Evolutionary conservation across 2,888 invertebrate species (phyloP).

Genomic region (Phania funesta): DNA sequence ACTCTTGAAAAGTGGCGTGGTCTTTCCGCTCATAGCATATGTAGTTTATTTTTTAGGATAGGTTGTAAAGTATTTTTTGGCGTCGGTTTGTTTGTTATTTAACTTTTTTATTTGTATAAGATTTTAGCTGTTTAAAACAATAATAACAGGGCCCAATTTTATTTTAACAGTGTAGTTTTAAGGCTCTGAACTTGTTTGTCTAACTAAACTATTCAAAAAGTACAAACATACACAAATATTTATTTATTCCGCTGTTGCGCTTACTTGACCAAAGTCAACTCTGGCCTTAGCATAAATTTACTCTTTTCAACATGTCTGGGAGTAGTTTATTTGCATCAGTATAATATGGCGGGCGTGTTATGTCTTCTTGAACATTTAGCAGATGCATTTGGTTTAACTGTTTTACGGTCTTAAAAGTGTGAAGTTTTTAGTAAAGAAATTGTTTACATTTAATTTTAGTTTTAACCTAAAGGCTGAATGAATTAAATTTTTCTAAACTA

Average conservation of each 20-base stretch:
- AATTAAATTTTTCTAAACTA: conserved; percentile 37
- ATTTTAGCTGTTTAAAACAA: too few species aligned
- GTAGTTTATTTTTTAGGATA: not conserved
- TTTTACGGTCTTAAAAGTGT: conserved; percentile 63
- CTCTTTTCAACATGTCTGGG: not conserved
- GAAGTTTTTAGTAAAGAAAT: conserved; percentile 50
- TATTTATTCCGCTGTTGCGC: conserved; percentile 38
- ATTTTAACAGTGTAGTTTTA: not conserved
- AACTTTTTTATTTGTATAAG: conserved; percentile 26
- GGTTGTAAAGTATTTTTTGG: not conserved
- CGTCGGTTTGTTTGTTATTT: not conserved
- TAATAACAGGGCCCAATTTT: conserved; percentile 69
- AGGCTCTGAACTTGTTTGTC: not conserved
- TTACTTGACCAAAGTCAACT: conserved; percentile 30
- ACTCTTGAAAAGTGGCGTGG: conserved; percentile 64
- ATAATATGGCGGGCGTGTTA: conserved; percentile 27
- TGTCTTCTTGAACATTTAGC: too few species aligned
- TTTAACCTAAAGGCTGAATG: conserved; percentile 48
- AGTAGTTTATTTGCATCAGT: conserved; percentile 19
- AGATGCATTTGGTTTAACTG: conserved; percentile 40
- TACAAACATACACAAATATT: too few species aligned
- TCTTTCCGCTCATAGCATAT: conserved; percentile 37
- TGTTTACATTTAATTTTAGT: conserved; percentile 31
- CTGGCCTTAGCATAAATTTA: conserved; percentile 11
- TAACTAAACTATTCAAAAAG: not conserved